phyloP scores from a whole-genome alignment of 2,113 vertebrate species.

The Choloepus hoffmanni region DNA sequence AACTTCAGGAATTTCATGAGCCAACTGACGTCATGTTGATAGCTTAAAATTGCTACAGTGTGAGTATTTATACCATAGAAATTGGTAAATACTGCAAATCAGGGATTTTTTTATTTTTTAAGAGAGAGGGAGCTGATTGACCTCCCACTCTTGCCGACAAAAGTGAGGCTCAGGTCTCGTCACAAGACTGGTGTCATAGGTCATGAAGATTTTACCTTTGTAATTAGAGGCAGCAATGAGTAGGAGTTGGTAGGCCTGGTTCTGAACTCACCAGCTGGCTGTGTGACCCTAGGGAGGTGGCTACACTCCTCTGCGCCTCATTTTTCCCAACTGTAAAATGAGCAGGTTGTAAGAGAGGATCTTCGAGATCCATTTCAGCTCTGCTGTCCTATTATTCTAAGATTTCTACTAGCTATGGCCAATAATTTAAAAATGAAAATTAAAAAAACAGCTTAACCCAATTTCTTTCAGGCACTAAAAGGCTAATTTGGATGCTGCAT shows the following conservation, averaged over 20 bases:
- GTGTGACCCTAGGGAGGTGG: not conserved
- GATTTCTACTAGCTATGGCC: not conserved
- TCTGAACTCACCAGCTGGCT: not conserved
- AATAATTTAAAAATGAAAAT: not conserved
- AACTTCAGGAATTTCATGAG: slow-evolving; percentile 13
- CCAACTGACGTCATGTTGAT: not conserved
- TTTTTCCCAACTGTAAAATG: not conserved
- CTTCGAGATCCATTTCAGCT: not conserved
- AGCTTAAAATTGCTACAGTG: not conserved
- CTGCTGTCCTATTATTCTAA: not conserved
- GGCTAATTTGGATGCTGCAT: not conserved
- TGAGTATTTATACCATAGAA: not conserved
- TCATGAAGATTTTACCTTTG: not conserved
- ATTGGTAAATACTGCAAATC: not conserved
- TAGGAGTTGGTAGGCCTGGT: not conserved
- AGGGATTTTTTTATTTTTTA: not conserved
- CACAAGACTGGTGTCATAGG: not conserved
- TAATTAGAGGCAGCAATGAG: not conserved
- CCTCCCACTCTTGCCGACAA: not conserved
- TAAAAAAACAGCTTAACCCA: not conserved
- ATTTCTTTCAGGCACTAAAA: not conserved
- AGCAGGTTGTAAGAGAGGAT: not conserved
- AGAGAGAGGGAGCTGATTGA: not conserved
- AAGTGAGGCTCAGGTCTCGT: not conserved
- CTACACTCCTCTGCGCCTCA: not conserved